phyloP scores from a whole-genome alignment of 2,113 vertebrate genomes.

The Marcusenius ussheri region DNA sequence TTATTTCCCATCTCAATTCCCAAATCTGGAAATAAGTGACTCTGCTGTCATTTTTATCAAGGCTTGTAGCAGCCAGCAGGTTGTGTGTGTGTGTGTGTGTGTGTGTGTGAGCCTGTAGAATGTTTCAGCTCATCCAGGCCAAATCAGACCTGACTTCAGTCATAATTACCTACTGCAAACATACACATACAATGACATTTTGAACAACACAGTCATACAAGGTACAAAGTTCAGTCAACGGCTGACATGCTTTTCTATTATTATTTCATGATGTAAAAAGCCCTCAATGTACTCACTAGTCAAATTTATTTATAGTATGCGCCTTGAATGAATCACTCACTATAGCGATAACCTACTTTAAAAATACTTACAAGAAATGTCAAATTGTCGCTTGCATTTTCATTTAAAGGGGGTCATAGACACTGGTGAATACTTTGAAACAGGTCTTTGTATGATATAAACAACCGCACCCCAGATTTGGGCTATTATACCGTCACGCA shows the following conservation, averaged over 20 bases:
- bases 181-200: neutral
- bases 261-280: neutral
- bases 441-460: neutral
- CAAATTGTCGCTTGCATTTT: slow-evolving; percentile 20
- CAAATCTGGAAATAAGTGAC: too few species aligned
- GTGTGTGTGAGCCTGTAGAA: neutral
- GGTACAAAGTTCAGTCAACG: neutral
- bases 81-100: neutral
- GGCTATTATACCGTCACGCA: slow-evolving; percentile 26
- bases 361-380: neutral
- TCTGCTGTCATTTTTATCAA: neutral
- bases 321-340: neutral
- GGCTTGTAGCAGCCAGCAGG: neutral
- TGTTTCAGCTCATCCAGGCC: neutral
- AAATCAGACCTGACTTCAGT: neutral
- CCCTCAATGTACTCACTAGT: neutral
- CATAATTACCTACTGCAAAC: neutral
- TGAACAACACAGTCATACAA: neutral
- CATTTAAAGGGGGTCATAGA: neutral
- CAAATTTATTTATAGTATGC: neutral
- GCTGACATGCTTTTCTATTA: neutral
- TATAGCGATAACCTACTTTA: neutral
- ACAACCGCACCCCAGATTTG: neutral
- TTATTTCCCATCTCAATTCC: neutral
- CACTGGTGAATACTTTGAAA: slow-evolving; percentile 8